These are phyloP conservation scores for Clytia hemisphaerica DNA, from an alignment of 30 jellyfish, hydroid and myxozoan genomes.

Conservation along the genomic window DNA sequence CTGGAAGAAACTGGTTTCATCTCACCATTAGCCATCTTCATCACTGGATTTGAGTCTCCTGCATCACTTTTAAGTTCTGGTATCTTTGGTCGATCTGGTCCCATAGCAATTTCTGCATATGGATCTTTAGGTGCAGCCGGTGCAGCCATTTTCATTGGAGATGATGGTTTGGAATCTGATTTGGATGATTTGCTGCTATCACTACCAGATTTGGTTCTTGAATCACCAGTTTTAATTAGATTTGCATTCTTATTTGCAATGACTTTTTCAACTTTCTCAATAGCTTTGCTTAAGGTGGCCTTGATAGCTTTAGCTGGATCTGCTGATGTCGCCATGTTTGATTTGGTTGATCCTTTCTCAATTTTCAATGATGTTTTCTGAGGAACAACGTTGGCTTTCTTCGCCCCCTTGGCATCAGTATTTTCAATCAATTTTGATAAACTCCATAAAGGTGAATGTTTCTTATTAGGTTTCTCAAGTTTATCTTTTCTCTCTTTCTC, in stretches of 20 bases:
- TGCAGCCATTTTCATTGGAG: background rate
- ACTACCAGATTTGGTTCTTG: background rate
- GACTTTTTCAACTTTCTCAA: constrained; percentile 9
- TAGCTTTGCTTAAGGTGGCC: constrained; percentile 16
- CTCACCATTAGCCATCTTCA: constrained; percentile 19
- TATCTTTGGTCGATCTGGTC: constrained; percentile 94
- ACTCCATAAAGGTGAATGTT: constrained; percentile 38
- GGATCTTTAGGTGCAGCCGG: constrained; percentile 60
- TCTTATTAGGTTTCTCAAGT: too few species aligned
- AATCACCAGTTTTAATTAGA: background rate
- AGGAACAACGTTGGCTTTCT: background rate
- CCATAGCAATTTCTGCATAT: constrained; percentile 95
- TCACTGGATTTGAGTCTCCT: constrained; percentile 16
- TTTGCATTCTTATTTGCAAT: constrained; percentile 6
- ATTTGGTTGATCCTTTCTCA: background rate
- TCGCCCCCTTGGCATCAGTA: background rate
- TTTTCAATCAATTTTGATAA: constrained; percentile 26
- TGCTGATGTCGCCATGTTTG: background rate
- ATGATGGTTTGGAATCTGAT: background rate
- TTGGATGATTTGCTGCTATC: background rate
- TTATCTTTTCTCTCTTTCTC: too few species aligned
- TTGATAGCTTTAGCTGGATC: background rate
- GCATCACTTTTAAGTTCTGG: constrained; percentile 85
- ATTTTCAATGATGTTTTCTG: background rate
- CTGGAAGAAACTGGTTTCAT: background rate